phyloP scores from a whole-genome alignment of 35 echinoderm and acorn worm genomes.

The Chiridota heheva region DNA sequence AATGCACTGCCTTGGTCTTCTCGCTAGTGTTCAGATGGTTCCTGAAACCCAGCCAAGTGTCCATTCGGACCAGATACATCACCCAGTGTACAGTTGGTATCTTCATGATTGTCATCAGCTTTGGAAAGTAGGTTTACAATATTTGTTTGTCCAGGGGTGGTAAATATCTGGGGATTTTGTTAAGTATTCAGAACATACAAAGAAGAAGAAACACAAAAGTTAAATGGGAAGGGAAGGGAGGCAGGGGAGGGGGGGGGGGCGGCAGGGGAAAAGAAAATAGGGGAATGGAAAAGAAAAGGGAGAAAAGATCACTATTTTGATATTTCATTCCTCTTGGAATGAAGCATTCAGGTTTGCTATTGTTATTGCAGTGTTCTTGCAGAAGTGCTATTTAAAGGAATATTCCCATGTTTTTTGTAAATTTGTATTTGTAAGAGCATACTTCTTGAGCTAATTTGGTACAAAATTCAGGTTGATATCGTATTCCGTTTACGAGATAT shows the following conservation, averaged over 20 bases:
- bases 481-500: too few species aligned
- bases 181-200: too few species aligned
- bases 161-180: not conserved
- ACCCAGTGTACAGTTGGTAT: constrained; percentile 34
- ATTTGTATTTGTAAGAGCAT: too few species aligned
- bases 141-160: not conserved
- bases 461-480: too few species aligned
- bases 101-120: constrained; percentile 19
- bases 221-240: too few species aligned
- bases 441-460: too few species aligned
- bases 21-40: constrained; percentile 54
- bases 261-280: not conserved
- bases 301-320: not conserved
- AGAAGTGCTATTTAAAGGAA: too few species aligned
- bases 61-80: constrained; percentile 41
- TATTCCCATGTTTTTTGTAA: too few species aligned
- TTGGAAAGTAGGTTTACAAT: constrained; percentile 56
- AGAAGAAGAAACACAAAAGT: too few species aligned
- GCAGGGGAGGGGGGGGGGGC: not conserved
- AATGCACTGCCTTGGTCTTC: constrained; percentile 45
- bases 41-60: constrained; percentile 45
- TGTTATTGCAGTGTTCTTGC: too few species aligned
- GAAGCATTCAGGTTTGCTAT: too few species aligned
- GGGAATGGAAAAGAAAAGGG: not conserved
- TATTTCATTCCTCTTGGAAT: too few species aligned